phyloP scores from a whole-genome alignment of 92 coral and sea anemone species.

The Blastomussa wellsi region DNA sequence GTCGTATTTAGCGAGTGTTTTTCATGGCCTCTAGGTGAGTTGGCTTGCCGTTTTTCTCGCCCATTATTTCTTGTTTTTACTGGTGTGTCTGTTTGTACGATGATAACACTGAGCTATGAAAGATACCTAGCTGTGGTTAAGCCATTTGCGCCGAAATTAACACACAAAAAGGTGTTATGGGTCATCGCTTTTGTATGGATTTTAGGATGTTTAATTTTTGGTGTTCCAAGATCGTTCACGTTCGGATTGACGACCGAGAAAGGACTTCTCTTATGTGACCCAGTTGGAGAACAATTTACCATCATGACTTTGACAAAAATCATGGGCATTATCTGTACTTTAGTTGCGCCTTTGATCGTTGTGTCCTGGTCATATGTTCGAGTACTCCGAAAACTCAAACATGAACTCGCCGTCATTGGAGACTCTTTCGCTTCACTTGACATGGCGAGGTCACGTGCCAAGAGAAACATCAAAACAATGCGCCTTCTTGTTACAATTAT shows the following conservation, averaged over 20 bases:
- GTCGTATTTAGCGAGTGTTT: slow-evolving; percentile 27
- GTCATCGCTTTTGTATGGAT: slow-evolving; percentile 9
- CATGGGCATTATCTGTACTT: neutral
- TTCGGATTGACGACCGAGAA: slow-evolving; percentile 18
- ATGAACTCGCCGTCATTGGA: slow-evolving; percentile 16
- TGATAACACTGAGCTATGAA: slow-evolving; percentile 30
- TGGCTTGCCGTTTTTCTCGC: slow-evolving; percentile 16
- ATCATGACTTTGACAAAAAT: neutral
- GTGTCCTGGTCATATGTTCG: slow-evolving; percentile 14
- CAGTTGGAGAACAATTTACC: neutral
- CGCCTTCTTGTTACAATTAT: slow-evolving; percentile 6
- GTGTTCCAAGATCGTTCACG: slow-evolving; percentile 20
- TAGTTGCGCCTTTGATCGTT: neutral
- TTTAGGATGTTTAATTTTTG: neutral
- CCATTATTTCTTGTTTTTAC: slow-evolving; percentile 19
- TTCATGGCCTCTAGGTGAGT: slow-evolving; percentile 21
- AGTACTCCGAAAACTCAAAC: slow-evolving; percentile 20
- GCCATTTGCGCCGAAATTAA: slow-evolving; percentile 13
- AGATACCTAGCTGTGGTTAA: slow-evolving; percentile 15
- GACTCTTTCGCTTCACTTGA: neutral
- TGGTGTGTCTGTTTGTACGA: slow-evolving; percentile 34
- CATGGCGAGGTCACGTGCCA: slow-evolving; percentile 1
- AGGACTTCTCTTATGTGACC: slow-evolving; percentile 23
- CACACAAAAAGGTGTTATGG: neutral
- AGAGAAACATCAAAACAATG: slow-evolving; percentile 22